Evolutionary conservation across 2,113 vertebrate species (phyloP), one percentile per base, ranked within the genome.

Genomic region (Onychostoma macrolepis): DNA sequence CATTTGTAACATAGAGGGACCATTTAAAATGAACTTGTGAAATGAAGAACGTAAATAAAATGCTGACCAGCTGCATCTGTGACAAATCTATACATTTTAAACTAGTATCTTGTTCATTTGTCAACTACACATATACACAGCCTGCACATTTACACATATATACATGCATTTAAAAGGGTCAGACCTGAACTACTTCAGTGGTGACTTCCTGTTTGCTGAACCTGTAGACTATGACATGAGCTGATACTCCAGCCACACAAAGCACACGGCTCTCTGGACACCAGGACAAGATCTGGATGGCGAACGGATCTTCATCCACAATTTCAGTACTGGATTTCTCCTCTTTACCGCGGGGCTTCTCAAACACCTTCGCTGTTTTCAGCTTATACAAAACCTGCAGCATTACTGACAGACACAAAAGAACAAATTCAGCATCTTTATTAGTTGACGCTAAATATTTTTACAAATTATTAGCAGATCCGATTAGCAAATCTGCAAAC

Each of bases 311-410:
- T 94, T 99, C 98, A 58, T 99, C 98, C 56, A 98, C 97, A 67
- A 97, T 97, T 30, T 99, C 98, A 2, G 96, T 95, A 83, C 91
- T 97, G 13, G 96, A 95, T 89, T 96, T 97, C 83, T 99, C 98
- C 80, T 99, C 98, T 91, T 97, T 99, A 88, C 93, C 94, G 65
- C 96, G 95, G 69, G 97, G 94, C 84, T 97, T 96, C 95, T 99
- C 98, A 91, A 99, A 99, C 63, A 99, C 97, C 95, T 99, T 99
- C 90, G 97, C 97, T 69, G 98, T 99, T 95, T 99, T 99, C 87
- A 99, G 93, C 93, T 99, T 99, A 94, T 99, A 99, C 90, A 99
- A 93, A 87, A 99, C 97, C 95, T 99, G 98, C 56, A 99, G 94
- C 36, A 96, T 99, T 92, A 99, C 98, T 99, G 88, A 24, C 91